phyloP scores from a whole-genome alignment of 2,888 invertebrate genomes.

The Artemia sinica region DNA sequence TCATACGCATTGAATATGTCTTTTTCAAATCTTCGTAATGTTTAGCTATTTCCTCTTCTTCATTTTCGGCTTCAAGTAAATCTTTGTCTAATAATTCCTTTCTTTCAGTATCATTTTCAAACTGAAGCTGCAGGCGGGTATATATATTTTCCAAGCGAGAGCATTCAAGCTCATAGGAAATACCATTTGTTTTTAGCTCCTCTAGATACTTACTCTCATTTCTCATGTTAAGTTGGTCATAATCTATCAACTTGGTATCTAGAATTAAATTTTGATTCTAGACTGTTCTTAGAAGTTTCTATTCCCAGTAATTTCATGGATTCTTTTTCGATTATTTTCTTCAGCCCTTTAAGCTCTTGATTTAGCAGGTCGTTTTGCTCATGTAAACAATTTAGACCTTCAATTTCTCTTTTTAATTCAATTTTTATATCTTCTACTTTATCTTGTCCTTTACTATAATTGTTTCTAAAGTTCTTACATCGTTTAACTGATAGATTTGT shows the following conservation, averaged over 20 bases:
- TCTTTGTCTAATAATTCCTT: not conserved
- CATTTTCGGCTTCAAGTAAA: not conserved
- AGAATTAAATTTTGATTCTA: not conserved
- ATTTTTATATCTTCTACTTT: not conserved
- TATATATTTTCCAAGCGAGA: not conserved
- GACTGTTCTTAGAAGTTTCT: not conserved
- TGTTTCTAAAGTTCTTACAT: not conserved
- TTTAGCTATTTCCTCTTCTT: not conserved
- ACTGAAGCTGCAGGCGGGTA: not conserved
- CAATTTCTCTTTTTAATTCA: not conserved
- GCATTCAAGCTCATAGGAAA: not conserved
- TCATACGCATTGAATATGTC: not conserved
- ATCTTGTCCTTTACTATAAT: not conserved
- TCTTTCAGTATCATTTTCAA: not conserved
- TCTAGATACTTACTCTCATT: slow-evolving; percentile 2
- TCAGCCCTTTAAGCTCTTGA: not conserved
- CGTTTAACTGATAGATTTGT: not conserved
- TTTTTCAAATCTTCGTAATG: not conserved
- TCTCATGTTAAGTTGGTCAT: not conserved
- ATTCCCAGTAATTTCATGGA: not conserved
- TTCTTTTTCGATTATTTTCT: not conserved
- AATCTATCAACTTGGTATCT: not conserved
- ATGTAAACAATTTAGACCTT: not conserved
- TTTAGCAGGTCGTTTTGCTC: not conserved
- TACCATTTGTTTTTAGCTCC: slow-evolving; percentile 2